Evolutionary conservation across 2,888 invertebrate species (phyloP), one percentile per base, ranked within the genome.

Genomic region (Folsomia candida): DNA sequence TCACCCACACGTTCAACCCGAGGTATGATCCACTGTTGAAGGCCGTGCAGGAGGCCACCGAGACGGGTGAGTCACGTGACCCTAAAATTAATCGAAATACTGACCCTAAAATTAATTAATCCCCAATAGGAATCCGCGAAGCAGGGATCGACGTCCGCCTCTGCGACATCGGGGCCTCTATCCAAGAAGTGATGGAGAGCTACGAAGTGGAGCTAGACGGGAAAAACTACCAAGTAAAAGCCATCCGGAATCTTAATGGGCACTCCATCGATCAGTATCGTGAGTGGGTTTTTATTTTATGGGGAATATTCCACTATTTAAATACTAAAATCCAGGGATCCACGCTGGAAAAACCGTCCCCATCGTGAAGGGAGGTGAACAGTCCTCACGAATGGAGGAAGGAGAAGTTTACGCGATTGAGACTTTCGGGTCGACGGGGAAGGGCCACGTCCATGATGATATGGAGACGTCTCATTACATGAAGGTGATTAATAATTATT

Each of bases 391-490:
- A 73, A 99, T 99, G 99, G 99, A 99, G 84, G 98, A 98, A 83
- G 94, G 96, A 82, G 98, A 98, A 85, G 95, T 97, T 84, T 99
- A 97, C 85, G 98, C 98, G 0, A 99, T 99, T 80, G 99, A 99
- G 85, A 99, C 99, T 0, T 99, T 99, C 83, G 99, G 99, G 57
- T 97, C 97, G 6, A 99, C 99, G 1, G 99, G 64, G 1, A 89
- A 90, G 67, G 94, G 93, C 0, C 85, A 91, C 72, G 98, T 99
- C 1, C 97, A 98, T 82, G 98, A 99, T 82, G 99, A 99, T 82
- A 95, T 97, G 93, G 99, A 99, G 82, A 94, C 94, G 81, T 98
- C 97, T 20, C 99, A 99, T 85, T 99, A 99, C 83, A 99, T 99
- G 98, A 98, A 98, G 85, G 37, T 37, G 4, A 14, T 37, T 14